These are phyloP conservation scores for Hyperoodon ampullatus DNA, from an alignment of 2,113 vertebrate genomes.

Conservation along the genomic window DNA sequence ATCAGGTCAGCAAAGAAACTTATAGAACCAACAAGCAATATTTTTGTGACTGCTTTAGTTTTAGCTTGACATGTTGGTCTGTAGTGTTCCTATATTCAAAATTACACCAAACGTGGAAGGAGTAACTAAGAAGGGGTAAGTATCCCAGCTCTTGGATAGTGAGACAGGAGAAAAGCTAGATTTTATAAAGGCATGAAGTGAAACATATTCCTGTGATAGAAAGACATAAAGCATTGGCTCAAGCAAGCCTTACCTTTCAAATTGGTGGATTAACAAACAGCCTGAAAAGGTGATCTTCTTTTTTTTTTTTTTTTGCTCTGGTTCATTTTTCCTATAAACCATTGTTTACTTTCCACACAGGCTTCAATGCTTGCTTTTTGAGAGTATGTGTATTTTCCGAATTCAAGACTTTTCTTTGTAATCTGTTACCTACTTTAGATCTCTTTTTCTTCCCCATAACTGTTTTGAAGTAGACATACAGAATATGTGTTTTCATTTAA, in stretches of 20 bases:
- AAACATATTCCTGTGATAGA: conserved; percentile 70
- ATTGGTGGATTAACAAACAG: conserved; percentile 59
- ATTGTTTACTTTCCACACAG: conserved; percentile 61
- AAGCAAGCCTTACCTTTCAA: conserved; percentile 75
- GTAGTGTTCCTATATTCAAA: not conserved
- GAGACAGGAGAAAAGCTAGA: conserved; percentile 46
- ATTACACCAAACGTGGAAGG: conserved; percentile 58
- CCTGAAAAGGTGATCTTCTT: conserved; percentile 49
- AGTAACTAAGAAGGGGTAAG: conserved; percentile 46
- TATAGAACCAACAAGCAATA: conserved; percentile 84
- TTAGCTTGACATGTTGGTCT: conserved; percentile 70
- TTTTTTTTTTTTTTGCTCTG: not conserved
- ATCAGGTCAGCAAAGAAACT: conserved; percentile 86
- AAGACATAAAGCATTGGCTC: conserved; percentile 75
- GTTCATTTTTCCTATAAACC: conserved; percentile 12
- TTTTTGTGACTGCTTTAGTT: conserved; percentile 71
- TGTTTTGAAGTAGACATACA: conserved; percentile 64
- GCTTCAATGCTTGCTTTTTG: conserved; percentile 30
- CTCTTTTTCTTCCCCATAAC: not conserved
- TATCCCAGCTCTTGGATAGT: conserved; percentile 50
- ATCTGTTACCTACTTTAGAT: conserved; percentile 70
- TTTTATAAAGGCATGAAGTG: conserved; percentile 72
- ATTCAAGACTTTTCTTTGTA: conserved; percentile 75
- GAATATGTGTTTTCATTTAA: conserved; percentile 82
- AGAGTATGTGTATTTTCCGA: conserved; percentile 58